Base-by-base conservation (phyloP, 2,797 vertebrate species). In the Pagetopsis macropterus region DNA sequence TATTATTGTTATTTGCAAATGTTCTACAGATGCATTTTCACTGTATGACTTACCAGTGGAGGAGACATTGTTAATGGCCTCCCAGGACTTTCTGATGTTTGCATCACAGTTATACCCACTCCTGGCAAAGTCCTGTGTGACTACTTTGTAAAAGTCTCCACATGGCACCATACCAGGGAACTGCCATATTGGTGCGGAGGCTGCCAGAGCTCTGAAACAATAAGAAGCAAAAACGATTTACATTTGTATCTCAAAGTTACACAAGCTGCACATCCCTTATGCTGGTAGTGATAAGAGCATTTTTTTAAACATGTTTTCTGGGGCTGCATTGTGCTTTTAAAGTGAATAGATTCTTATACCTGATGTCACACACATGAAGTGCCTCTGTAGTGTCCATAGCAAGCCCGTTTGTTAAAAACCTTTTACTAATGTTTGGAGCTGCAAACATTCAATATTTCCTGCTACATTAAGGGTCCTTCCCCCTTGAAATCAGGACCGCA, bases 151-250 rank as follows among this genome's bases (percentile, higher is more conserved):
- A 87, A 97, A 99, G 45, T 85, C 78, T 49, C 94, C 96, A 88
- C 97, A 99, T 0, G 96, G 94, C 83, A 96, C 95, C 93, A 98
- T 88, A 73, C 92, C 91, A 31, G 94, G 91, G 88, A 99, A 98
- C 86, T 98, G 96, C 97, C 96, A 99, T 87, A 98, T 97, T 1
- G 98, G 98, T 44, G 98, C 98, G 0, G 98, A 99, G 9, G 97
- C 90, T 57, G 98, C 97, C 79, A 99, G 90, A 83, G 98, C 97
- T 78, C 98, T 99, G 92, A 69, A 86, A 88, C 40, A 82, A 65
- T 11, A 58, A 0, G 46, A 69, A 52, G 45, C 33, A 65, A 58
- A 78, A 59, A 5, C 13, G 37, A 45, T 46, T 3, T 44, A 46
- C 14, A n/a, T 76, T 69, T 27, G 5, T 51, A 13, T 9, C 27